A percentile compares a stretch with the other conserved stretches of the same genome.
phyloP scores from a whole-genome alignment of 2,113 vertebrate species.

The Microtus oregoni region DNA sequence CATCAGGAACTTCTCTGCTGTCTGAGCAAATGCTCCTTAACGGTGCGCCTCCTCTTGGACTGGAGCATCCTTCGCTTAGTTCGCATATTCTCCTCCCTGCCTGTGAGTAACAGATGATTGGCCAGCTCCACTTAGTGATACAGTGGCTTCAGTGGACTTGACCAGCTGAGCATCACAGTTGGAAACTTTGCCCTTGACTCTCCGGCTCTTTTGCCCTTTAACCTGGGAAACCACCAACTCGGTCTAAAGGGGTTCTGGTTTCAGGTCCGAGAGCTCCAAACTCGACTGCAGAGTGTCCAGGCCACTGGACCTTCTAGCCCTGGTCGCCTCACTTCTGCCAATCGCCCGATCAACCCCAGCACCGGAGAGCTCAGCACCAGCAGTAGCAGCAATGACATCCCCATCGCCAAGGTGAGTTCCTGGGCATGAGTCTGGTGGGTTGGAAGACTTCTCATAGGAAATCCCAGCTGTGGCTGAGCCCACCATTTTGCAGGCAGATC shows the following conservation, averaged over 20 bases:
- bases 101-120: neutral
- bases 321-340: slow-evolving; percentile 87
- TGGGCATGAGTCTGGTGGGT: rapidly evolving
- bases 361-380: slow-evolving; percentile 94
- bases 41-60: neutral
- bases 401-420: slow-evolving; percentile 91
- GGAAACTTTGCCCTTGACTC: neutral
- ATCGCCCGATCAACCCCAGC: slow-evolving; percentile 91
- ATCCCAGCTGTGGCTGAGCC: neutral
- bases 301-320: slow-evolving; percentile 90
- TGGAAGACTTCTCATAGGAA: neutral
- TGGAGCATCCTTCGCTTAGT: neutral
- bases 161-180: neutral
- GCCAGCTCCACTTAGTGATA: neutral
- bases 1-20: neutral
- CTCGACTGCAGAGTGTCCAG: slow-evolving; percentile 91
- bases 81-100: rapidly evolving
- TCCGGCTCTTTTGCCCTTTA: neutral
- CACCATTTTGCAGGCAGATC: neutral
- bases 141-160: neutral
- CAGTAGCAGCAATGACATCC: slow-evolving; percentile 94
- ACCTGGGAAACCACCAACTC: neutral
- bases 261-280: slow-evolving; percentile 93
- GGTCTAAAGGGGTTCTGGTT: slow-evolving; percentile 63
- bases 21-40: neutral